Percentiles rank a stretch among this genome's conserved stretches.
These are phyloP conservation scores for Formica selysi DNA, from an alignment of 1,140 invertebrate genomes.

Conservation along the genomic window DNA sequence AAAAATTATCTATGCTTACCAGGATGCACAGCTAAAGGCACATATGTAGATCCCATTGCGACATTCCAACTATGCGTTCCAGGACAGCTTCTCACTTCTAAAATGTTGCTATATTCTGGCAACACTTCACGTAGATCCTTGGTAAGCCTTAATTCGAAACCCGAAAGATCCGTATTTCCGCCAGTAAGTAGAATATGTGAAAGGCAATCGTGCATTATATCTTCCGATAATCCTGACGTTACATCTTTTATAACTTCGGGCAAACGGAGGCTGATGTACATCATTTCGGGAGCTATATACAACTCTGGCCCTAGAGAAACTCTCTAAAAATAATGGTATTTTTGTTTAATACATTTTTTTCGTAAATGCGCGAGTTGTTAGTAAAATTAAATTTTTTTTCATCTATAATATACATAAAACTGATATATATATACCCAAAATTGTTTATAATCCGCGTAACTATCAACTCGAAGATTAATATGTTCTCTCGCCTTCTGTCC, in stretches of 20 bases:
- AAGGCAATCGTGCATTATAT: conserved; percentile 84
- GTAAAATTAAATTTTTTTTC: not conserved
- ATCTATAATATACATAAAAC: not conserved
- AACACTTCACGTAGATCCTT: conserved; percentile 85
- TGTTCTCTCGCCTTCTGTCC: conserved; percentile 79
- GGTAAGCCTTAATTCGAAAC: conserved; percentile 84
- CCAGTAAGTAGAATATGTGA: conserved; percentile 86
- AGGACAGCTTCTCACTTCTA: conserved; percentile 85
- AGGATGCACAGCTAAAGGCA: conserved; percentile 85
- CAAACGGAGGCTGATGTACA: conserved; percentile 85
- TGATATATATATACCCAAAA: conserved; percentile 79
- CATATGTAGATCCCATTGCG: conserved; percentile 86
- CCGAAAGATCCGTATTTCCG: conserved; percentile 86
- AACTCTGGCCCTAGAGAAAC: conserved; percentile 85
- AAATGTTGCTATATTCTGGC: conserved; percentile 83
- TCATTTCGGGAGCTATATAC: conserved; percentile 86
- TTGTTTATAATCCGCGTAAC: conserved; percentile 83
- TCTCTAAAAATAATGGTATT: conserved; percentile 78
- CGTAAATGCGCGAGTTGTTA: not conserved
- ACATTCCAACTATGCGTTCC: conserved; percentile 86
- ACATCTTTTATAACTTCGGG: conserved; percentile 86
- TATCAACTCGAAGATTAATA: conserved; percentile 83
- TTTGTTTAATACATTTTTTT: not conserved
- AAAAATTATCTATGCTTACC: conserved; percentile 73
- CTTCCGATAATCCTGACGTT: conserved; percentile 83